Evolutionary conservation across 2,888 invertebrate species (phyloP).

Genomic region (Eucera pruinosa): DNA sequence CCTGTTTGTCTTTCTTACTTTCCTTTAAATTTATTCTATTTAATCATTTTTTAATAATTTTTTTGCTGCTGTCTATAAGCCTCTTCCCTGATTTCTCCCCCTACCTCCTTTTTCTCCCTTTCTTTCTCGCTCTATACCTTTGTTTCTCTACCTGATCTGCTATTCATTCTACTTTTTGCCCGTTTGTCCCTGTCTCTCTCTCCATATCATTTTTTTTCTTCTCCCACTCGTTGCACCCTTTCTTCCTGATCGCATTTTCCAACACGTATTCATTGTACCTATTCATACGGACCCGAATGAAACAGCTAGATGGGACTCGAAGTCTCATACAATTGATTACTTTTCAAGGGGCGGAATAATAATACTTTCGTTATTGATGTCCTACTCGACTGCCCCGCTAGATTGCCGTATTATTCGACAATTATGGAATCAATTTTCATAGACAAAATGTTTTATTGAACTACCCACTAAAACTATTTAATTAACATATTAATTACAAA

Average conservation of each 20-base stretch:
- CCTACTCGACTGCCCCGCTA: background rate
- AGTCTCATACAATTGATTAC: slow-evolving; percentile 39
- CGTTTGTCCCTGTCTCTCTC: slow-evolving; percentile 10
- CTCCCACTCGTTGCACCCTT: slow-evolving; percentile 21
- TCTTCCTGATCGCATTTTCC: slow-evolving; percentile 31
- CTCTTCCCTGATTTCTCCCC: background rate
- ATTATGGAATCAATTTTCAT: slow-evolving; percentile 12
- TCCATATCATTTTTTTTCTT: background rate
- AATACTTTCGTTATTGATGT: slow-evolving; percentile 30
- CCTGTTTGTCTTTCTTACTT: no score
- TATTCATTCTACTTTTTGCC: slow-evolving; percentile 31
- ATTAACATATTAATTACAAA: no score
- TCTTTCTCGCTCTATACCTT: no score
- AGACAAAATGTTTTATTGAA: no score
- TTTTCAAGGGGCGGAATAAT: slow-evolving; percentile 18
- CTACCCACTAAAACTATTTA: no score
- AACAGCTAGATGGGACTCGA: slow-evolving; percentile 37
- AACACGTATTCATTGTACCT: slow-evolving; percentile 29
- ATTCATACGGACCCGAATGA: slow-evolving; percentile 27
- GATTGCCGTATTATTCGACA: background rate
- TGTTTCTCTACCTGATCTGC: slow-evolving; percentile 18
- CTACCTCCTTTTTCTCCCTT: background rate
- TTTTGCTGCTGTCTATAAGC: background rate
- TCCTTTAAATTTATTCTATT: no score
- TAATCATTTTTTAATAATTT: no score